phyloP scores from a whole-genome alignment of 2,797 vertebrate genomes.

The Streptopelia turtur region DNA sequence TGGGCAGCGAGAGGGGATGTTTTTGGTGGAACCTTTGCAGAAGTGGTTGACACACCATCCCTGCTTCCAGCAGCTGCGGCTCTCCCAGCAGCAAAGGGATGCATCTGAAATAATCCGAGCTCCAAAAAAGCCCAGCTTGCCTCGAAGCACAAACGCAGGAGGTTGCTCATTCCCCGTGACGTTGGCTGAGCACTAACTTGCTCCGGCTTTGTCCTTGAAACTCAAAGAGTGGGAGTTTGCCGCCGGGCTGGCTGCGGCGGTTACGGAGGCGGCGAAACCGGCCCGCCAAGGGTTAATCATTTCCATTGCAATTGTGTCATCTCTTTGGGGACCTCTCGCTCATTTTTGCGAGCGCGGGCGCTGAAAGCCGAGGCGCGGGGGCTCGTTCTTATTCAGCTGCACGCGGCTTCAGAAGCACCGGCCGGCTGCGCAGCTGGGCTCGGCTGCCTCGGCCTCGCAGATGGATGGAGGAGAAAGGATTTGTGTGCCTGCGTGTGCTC shows the following conservation, averaged over 20 bases:
- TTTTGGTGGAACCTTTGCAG: not conserved
- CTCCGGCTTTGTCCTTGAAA: conserved; percentile 50
- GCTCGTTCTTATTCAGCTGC: conserved; percentile 58
- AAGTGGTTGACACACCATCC: not conserved
- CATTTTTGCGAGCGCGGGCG: conserved; percentile 58
- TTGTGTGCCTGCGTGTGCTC: conserved; percentile 38
- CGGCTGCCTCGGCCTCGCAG: conserved; percentile 61
- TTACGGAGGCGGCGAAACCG: not conserved
- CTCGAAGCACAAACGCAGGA: not conserved
- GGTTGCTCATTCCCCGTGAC: not conserved
- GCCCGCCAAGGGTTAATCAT: conserved; percentile 65
- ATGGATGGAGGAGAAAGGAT: conserved; percentile 69
- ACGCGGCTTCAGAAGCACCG: conserved; percentile 36
- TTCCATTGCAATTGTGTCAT: conserved; percentile 76
- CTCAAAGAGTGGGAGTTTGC: not conserved
- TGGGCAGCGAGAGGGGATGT: not conserved
- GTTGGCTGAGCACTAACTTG: not conserved
- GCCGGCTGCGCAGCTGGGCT: conserved; percentile 72
- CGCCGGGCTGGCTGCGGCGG: not conserved
- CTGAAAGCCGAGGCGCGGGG: conserved; percentile 59
- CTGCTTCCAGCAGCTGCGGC: not conserved
- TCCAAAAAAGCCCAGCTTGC: not conserved
- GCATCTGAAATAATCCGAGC: not conserved
- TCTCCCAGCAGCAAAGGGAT: not conserved
- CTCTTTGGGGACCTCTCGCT: conserved; percentile 76